Conservation (phyloP, 2,888 invertebrate genomes). For the Orthosia gothica region DNA sequence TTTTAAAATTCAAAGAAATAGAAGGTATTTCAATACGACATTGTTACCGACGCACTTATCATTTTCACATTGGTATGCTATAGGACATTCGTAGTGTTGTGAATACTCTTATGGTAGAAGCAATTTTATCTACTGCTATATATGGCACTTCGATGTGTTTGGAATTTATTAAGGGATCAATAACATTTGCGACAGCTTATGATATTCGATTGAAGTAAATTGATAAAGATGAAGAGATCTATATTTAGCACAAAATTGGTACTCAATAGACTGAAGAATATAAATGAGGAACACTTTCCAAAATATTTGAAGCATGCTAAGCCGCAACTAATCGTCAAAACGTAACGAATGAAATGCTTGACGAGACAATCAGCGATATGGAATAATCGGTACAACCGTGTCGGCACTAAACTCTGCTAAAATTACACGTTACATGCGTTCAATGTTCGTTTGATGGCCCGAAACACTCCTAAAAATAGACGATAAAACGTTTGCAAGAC, state of each 20-base stretch:
- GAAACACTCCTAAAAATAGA: slow-evolving; percentile 48
- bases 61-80: slow-evolving; percentile 34
- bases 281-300: slow-evolving; percentile 37
- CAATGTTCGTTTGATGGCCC: slow-evolving; percentile 53
- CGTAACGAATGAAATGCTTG: slow-evolving; percentile 45
- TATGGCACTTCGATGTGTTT: slow-evolving; percentile 19
- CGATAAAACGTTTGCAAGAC: slow-evolving; percentile 34
- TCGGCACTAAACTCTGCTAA: slow-evolving; percentile 33
- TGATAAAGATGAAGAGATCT: neutral
- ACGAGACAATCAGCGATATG: slow-evolving; percentile 38
- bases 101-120: slow-evolving; percentile 29
- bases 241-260: neutral
- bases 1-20: slow-evolving; percentile 41
- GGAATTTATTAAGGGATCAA: slow-evolving; percentile 37
- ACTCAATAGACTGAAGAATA: neutral
- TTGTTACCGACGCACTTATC: slow-evolving; percentile 17
- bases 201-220: neutral
- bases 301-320: slow-evolving; percentile 44
- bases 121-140: slow-evolving; percentile 25
- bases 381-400: slow-evolving; percentile 27
- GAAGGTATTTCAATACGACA: slow-evolving; percentile 5
- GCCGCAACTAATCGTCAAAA: slow-evolving; percentile 20
- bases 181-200: slow-evolving; percentile 10
- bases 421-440: slow-evolving; percentile 44
- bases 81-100: slow-evolving; percentile 19